Evolutionary conservation across 2,113 vertebrate genomes (phyloP), one percentile per base, ranked within the genome.

Genomic region (Apteryx mantelli): DNA sequence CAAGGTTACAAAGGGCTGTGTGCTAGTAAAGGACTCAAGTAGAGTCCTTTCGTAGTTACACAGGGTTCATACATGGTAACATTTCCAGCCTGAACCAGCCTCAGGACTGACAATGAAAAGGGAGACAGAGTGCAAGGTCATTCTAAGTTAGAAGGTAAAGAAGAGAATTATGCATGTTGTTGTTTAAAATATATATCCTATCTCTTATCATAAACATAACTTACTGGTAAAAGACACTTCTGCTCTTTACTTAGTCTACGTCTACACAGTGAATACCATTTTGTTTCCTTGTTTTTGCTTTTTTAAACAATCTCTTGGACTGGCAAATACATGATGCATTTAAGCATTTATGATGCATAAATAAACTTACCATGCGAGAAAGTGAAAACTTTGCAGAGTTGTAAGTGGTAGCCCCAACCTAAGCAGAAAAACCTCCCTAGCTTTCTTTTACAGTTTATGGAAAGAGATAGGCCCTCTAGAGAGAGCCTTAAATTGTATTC

Each of bases 21-120:
- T 56, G 36, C n/a, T 44, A 78, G 14, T 46, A 77, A 56, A 85
- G 15, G 48, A 70, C 36, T 34, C 1, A 0, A 48, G 16, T 21
- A 13, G 21, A 75, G 3, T 20, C 5, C 11, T 73, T 80, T 68
- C 26, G 44, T 25, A 7, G 21, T 56, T 9, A 53, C 11, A 21
- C 9, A 0, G 0, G 55, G 13, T 17, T 1, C 1, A 42, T 24
- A 42, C 4, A 13, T 10, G 84, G 8, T 2, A 36, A 38, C 3
- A 4, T 17, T 75, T 88, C 12, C 11, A 82, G 30, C 1, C 10
- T 10, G n/a, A 65, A 24, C 2, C 24, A 86, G 2, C 18, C 4
- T 73, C 21, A 10, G 3, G 10, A 52, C 0, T 56, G 24, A 36
- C 28, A 38, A 38, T 42, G 36, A 56, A 56, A 52, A 66, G 4